Base-by-base conservation (phyloP, 2,113 vertebrate species). In the Oryzias woworae region DNA sequence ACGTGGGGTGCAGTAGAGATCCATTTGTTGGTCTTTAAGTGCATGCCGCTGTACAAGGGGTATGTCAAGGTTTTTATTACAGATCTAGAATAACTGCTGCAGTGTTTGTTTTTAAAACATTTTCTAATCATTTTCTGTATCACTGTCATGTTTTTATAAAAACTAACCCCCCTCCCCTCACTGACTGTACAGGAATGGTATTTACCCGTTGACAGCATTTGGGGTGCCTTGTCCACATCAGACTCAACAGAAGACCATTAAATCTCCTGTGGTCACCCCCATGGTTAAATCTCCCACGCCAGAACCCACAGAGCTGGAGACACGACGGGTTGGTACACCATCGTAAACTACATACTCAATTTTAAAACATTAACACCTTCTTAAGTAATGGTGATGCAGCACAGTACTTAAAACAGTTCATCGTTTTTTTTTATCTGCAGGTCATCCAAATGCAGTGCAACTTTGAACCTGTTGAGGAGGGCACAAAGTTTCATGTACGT, bases 391-490 rank as follows among this genome's bases (percentile, higher is more conserved):
- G 36, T 12, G 36, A 12, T 36, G 36, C 36, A 36, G 10, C 8
- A 36, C 36, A 3, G 8, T 12, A 2, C 10, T 12, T 36, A 12
- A 12, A 12, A 36, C 3, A 36, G 31, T 36, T 10, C n/a, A n/a
- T n/a, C n/a, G n/a, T n/a, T 20, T 47, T 47, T 26, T 61, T 28
- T 63, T 47, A 69, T 2, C 74, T 78, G 0, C 84, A 99, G 97
- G 95, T 97, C 57, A 91, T 96, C 74, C 92, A 97, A 57, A 97
- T 99, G 96, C 96, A 99, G 82, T 99, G 97, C 83, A 98, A 95
- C 85, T 93, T 96, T 4, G 97, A 99, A 73, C 91, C 94, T 0
- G 91, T 96, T 6, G 97, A 99, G 72, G 97, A 98, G 73, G 97
- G 96, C 0, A 89, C 94, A 62, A 98, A 94, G 83, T 95, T 96